Base-by-base conservation (phyloP, 2,888 invertebrate species). In the Apoda limacodes region DNA sequence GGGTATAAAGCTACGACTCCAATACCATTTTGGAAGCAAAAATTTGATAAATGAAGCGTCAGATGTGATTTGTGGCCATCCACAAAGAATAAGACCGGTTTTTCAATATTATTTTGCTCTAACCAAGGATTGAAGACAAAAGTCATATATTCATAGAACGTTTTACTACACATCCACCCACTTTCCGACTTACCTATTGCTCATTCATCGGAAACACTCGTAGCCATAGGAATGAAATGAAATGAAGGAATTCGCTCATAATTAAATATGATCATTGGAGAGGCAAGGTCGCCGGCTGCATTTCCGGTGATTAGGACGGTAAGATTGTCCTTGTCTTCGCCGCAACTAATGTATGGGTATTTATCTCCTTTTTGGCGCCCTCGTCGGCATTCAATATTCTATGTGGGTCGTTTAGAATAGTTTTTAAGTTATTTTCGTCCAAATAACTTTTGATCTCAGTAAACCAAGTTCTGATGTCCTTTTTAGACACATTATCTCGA, bases 351-450 rank as follows among this genome's bases (percentile, higher is more conserved):
- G 10, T 22, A 22, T 6, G 10, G 5, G 10, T 22, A 23, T 29
- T 29, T 29, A n/a, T 29, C 15, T 22, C n/a, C n/a, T n/a, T n/a
- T n/a, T n/a, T n/a, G n/a, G 17, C 17, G 5, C 17, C 7, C 17
- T 17, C 17, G 17, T 17, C 65, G 13, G 42, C 19, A 20, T 50
- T 48, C 21, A 46, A 46, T 22, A 48, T 28, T 21, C 45, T 30
- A 14, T 22, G 13, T 30, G 48, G 46, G 11, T 49, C 33, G 6
- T 39, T 12, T 23, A 47, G 2, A 25, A 39, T 17, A 5, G 22
- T 24, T 31, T 32, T 30, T 5, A 34, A 33, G 15, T 35, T 10
- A 30, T 42, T 38, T 32, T 43, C 39, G 13, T 45, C 25, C 20
- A 48, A 23, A 37, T 46, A 47, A 11, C n/a, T 20, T 28, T 37